Conservation (phyloP, 2,113 vertebrate species). For the Dicaeum eximium region DNA sequence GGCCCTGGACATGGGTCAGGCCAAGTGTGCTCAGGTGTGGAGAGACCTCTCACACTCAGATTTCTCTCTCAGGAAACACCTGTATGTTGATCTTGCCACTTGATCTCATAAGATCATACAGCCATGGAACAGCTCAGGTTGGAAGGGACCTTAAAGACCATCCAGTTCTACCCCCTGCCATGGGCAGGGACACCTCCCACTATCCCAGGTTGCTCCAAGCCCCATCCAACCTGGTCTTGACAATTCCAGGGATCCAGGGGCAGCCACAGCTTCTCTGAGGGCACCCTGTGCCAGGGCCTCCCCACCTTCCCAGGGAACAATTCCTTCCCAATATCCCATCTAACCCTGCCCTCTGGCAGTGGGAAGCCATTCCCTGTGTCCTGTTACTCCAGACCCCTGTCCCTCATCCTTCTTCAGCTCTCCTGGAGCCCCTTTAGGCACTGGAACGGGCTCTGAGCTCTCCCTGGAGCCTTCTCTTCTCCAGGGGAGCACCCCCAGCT, state of each 20-base stretch:
- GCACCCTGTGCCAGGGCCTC: not conserved
- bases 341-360: accelerated
- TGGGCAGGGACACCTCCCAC: not conserved
- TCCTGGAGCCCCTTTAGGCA: not conserved
- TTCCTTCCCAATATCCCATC: not conserved
- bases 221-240: accelerated
- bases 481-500: not conserved
- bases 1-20: accelerated
- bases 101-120: not conserved
- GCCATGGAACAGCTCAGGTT: not conserved
- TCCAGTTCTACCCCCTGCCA: not conserved
- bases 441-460: not conserved
- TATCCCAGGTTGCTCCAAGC: not conserved
- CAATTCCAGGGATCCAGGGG: not conserved
- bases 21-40: not conserved
- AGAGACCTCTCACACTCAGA: not conserved
- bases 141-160: not conserved
- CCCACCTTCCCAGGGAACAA: accelerated
- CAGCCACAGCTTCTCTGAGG: not conserved
- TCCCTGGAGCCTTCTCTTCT: not conserved
- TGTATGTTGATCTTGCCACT: not conserved
- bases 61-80: not conserved
- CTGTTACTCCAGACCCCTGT: not conserved
- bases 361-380: not conserved
- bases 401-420: not conserved